Percentiles rank a stretch among this genome's conserved stretches.
Conservation (phyloP, 2,888 invertebrate species). For the Nemotelus pantherinus region DNA sequence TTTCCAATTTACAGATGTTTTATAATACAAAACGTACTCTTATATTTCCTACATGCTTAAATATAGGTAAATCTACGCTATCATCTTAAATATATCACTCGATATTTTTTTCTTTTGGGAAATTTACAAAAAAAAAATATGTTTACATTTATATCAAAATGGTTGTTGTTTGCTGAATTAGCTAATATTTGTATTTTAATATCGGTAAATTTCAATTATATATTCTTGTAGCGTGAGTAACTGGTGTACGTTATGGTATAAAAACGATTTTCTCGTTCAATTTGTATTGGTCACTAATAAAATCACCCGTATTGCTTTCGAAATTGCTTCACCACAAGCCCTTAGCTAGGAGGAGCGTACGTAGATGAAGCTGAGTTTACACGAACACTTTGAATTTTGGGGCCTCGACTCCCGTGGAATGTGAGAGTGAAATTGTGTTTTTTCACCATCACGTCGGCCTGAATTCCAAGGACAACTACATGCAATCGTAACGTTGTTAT, state of each 20-base stretch:
- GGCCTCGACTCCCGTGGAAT: too few relatives aligned
- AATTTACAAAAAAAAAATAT: slow-evolving; percentile 8
- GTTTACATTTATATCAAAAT: slow-evolving; percentile 4
- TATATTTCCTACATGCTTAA: too few relatives aligned
- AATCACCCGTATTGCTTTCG: slow-evolving; percentile 39
- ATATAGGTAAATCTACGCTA: too few relatives aligned
- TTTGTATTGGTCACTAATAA: slow-evolving; percentile 37
- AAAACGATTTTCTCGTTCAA: background rate
- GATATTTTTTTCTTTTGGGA: slow-evolving; percentile 5
- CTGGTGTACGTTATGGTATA: slow-evolving; percentile 16
- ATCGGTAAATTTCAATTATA: background rate
- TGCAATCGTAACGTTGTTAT: too few relatives aligned
- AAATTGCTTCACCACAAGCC: slow-evolving; percentile 15
- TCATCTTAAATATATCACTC: slow-evolving; percentile 32
- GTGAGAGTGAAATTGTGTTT: too few relatives aligned
- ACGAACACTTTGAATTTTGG: background rate
- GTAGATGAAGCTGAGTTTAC: background rate
- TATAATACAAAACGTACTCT: too few relatives aligned
- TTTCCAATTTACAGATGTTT: too few relatives aligned
- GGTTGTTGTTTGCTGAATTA: slow-evolving; percentile 2
- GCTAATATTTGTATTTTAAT: slow-evolving; percentile 7
- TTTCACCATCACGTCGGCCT: too few relatives aligned
- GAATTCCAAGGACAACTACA: too few relatives aligned
- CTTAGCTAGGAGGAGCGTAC: background rate
- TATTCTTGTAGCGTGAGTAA: slow-evolving; percentile 6